phyloP scores from a whole-genome alignment of 2,888 invertebrate genomes.

The Tortrix viridana region DNA sequence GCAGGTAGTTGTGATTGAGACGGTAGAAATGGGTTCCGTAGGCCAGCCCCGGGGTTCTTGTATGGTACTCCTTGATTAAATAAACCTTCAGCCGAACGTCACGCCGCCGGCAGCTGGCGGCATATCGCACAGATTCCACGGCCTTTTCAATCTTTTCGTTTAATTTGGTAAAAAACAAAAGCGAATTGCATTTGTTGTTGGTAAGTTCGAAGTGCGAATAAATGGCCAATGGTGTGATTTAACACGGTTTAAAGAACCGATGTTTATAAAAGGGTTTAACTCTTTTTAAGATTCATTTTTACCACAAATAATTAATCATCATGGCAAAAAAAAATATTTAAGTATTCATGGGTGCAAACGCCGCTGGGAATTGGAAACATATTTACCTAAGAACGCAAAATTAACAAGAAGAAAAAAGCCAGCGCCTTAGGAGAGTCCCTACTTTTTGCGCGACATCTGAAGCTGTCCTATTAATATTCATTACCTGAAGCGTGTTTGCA shows the following conservation, averaged over 20 bases:
- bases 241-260: not conserved
- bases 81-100: conserved; percentile 77
- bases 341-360: too few species aligned
- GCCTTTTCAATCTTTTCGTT: conserved; percentile 50
- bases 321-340: not conserved
- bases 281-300: not conserved
- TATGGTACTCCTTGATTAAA: conserved; percentile 76
- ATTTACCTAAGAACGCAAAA: conserved; percentile 1
- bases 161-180: conserved; percentile 48
- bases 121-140: conserved; percentile 67
- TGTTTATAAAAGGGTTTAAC: not conserved
- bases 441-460: conserved; percentile 52
- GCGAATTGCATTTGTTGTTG: conserved; percentile 13
- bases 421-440: conserved; percentile 37
- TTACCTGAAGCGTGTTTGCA: conserved; percentile 57
- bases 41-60: conserved; percentile 54
- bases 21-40: conserved; percentile 68
- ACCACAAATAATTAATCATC: not conserved
- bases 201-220: conserved; percentile 16
- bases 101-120: conserved; percentile 66
- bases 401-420: conserved; percentile 41
- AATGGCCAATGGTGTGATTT: not conserved
- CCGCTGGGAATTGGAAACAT: too few species aligned
- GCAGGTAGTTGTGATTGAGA: conserved; percentile 77
- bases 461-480: conserved; percentile 64